Evolutionary conservation across 1,140 invertebrate species (phyloP).

Genomic region (Diachasma alloeum): DNA sequence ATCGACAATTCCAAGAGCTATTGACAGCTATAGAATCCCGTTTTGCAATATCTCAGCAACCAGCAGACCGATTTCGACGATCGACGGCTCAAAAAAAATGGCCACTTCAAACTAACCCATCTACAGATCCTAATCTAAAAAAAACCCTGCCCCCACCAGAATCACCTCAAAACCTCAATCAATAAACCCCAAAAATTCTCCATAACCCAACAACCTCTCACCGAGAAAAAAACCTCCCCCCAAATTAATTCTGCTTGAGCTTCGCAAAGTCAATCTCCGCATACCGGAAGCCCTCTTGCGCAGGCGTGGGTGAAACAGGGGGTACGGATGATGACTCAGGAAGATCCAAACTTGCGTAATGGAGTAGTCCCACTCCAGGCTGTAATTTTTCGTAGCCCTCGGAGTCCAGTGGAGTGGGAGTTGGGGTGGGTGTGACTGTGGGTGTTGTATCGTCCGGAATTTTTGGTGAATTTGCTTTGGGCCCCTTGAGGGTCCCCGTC

Average conservation of each 20-base stretch:
- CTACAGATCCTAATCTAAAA: too few relatives aligned
- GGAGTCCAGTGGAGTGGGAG: constrained; percentile 45
- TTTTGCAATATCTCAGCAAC: neutral
- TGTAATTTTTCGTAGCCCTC: constrained; percentile 56
- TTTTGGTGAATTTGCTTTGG: constrained; percentile 49
- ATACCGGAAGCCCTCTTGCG: constrained; percentile 68
- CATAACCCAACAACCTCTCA: neutral
- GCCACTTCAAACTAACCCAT: neutral
- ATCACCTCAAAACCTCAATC: neutral
- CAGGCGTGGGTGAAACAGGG: constrained; percentile 57
- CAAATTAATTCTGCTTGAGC: constrained; percentile 60
- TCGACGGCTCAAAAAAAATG: neutral
- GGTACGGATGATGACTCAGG: constrained; percentile 57
- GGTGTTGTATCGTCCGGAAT: constrained; percentile 57
- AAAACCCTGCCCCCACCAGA: neutral
- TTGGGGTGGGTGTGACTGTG: constrained; percentile 44
- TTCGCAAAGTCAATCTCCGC: constrained; percentile 79
- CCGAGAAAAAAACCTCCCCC: neutral
- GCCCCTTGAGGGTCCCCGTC: constrained; percentile 53
- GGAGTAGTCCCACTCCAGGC: constrained; percentile 59
- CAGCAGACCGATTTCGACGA: neutral
- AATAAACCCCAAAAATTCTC: neutral
- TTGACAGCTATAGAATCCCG: neutral
- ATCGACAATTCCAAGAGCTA: too few relatives aligned
- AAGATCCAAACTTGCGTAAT: constrained; percentile 75